These are phyloP conservation scores for Sturnus vulgaris DNA, from an alignment of 2,113 vertebrate genomes.

Conservation along the genomic window DNA sequence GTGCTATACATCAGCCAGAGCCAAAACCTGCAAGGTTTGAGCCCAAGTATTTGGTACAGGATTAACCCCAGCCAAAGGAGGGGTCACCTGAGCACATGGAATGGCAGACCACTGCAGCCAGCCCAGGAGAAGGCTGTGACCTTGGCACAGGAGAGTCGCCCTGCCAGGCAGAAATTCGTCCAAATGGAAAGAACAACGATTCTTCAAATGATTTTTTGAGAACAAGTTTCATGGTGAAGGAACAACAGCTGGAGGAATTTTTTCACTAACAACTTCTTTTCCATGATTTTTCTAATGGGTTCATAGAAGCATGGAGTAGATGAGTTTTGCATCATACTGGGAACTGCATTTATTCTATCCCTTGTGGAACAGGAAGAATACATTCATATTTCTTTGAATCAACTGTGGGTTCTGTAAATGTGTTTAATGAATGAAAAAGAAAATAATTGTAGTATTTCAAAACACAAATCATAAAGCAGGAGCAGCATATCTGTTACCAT, in stretches of 20 bases:
- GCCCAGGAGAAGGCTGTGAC: not conserved
- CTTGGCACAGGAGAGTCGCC: rapidly evolving
- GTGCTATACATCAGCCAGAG: not conserved
- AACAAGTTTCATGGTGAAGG: not conserved
- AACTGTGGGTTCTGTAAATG: not conserved
- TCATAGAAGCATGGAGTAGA: not conserved
- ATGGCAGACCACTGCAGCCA: not conserved
- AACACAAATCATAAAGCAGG: not conserved
- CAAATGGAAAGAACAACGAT: not conserved
- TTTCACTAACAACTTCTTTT: not conserved
- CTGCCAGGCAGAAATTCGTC: not conserved
- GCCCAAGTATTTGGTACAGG: not conserved
- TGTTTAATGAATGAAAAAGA: not conserved
- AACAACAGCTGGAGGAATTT: not conserved
- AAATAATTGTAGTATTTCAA: not conserved
- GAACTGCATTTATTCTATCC: not conserved
- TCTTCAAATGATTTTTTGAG: not conserved
- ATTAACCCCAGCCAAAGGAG: not conserved
- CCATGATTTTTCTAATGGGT: not conserved
- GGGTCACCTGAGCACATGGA: not conserved
- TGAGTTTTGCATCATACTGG: not conserved
- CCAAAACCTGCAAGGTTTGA: not conserved
- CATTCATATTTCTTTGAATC: not conserved
- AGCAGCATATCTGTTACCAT: not conserved
- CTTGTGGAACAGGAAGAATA: not conserved